Base-by-base conservation (phyloP, 2,888 invertebrate species). In the Magallana nippona region DNA sequence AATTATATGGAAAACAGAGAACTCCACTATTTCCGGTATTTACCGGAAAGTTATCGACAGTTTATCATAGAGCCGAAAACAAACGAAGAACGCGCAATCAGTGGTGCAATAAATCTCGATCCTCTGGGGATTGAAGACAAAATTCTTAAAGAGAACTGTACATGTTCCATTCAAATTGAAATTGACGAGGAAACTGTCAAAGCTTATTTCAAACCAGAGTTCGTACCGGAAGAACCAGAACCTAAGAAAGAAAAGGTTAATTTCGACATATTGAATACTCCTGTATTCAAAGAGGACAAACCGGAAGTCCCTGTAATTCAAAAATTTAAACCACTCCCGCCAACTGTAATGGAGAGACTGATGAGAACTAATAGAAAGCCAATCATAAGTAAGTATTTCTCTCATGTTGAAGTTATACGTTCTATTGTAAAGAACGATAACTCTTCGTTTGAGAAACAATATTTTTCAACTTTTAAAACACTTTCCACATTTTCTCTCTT, bases 21-120 rank as follows among this genome's bases (percentile, higher is more conserved):
- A 60, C 85, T 92, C 55, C 89, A 89, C 82, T 91, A 88, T 84
- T 91, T 91, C 84, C 89, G 90, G 78, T 86, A 90, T 80, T 86
- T 93, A 55, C 90, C 89, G 11, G 93, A 93, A 78, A 92, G 92
- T 83, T 93, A 91, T 87, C 88, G 92, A 77, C 86, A 90, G 55
- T 93, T 93, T 87, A 86, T 87, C n/a, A 89, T 93, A 27, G 91
- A 92, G 86, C 94, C 93, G 1, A 88, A 87, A 83, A 89, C 88
- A 1, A 88, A 89, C 44, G 90, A 91, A 32, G 90, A 90, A 79
- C 83, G 89, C 55, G 86, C 87, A 15, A 84, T 92, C n/a, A 86
- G 86, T 0, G 92, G 90, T 57, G 84, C 88, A 82, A 85, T 92
- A 77, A 89, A 87, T 58, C 87, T 92, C 55, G 83, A 86, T 10